A percentile compares a stretch with the other conserved stretches of the same genome.
These are phyloP conservation scores for Campylomormyrus numenius DNA, from an alignment of 2,113 vertebrate species.

Conservation along the genomic window DNA sequence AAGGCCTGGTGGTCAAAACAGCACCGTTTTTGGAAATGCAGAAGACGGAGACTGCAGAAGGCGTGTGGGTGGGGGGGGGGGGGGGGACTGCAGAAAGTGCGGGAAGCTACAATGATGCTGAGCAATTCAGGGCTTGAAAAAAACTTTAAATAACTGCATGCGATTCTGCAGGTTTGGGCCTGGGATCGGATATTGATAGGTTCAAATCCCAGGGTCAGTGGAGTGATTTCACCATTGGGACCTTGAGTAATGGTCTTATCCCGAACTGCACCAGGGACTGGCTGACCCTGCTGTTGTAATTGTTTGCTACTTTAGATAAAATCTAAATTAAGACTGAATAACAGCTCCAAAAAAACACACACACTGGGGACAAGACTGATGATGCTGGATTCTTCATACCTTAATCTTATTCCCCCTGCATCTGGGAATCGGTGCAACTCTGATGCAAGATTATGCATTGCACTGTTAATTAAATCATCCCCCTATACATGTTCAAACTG, in stretches of 20 bases:
- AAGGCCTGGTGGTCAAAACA: background rate
- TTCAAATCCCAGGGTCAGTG: background rate
- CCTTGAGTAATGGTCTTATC: background rate
- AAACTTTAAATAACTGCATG: background rate
- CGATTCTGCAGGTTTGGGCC: background rate
- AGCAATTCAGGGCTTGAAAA: background rate
- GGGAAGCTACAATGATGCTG: background rate
- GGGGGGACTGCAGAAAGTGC: no score
- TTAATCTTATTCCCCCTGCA: background rate
- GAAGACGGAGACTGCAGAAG: background rate
- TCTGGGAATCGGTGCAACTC: background rate
- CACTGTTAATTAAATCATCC: background rate
- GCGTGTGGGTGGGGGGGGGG: no score
- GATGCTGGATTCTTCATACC: background rate
- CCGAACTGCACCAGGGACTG: background rate
- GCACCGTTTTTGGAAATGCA: background rate
- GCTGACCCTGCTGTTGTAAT: background rate
- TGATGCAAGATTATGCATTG: background rate
- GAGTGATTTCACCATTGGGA: background rate
- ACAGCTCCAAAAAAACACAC: background rate
- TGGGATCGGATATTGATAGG: background rate
- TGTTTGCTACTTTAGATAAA: background rate
- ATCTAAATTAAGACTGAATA: background rate
- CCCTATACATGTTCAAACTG: background rate
- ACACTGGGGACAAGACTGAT: background rate